Evolutionary conservation across 2,113 vertebrate genomes (phyloP).

Genomic region (Psettodes erumei): DNA sequence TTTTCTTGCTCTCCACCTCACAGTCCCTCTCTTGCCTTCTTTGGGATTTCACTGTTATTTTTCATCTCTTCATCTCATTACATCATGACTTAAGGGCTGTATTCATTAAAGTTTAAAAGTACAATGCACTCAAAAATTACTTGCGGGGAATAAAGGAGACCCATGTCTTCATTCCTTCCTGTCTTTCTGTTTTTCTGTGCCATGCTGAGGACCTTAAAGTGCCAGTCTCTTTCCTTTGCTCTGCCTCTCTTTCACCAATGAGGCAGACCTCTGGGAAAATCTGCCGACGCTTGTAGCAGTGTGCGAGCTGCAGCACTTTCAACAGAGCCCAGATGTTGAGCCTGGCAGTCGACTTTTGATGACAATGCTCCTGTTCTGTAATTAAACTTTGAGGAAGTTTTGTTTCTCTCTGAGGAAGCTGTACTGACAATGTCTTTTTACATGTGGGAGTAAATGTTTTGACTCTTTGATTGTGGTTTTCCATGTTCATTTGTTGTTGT

Average conservation of each 20-base stretch:
- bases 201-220: constrained; percentile 26
- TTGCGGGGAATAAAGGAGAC: constrained; percentile 72
- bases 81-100: constrained; percentile 79
- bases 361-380: constrained; percentile 67
- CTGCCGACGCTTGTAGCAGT: constrained; percentile 48
- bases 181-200: constrained; percentile 33
- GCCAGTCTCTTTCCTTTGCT: constrained; percentile 49
- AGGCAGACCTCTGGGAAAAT: constrained; percentile 59
- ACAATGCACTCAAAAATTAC: constrained; percentile 72
- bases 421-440: constrained; percentile 10
- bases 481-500: too few species aligned
- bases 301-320: constrained; percentile 47
- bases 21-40: constrained; percentile 41
- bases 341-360: constrained; percentile 61
- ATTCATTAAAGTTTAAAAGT: constrained; percentile 83
- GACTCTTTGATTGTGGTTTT: constrained; percentile 29
- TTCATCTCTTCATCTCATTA: constrained; percentile 74
- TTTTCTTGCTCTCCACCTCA: constrained; percentile 17
- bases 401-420: constrained; percentile 37
- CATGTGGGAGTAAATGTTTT: constrained; percentile 34
- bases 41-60: constrained; percentile 66
- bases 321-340: constrained; percentile 75
- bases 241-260: constrained; percentile 46
- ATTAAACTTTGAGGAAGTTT: constrained; percentile 74
- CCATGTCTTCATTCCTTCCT: constrained; percentile 31